Percentiles rank a stretch among this genome's conserved stretches.
Conservation (phyloP, 2,113 vertebrate species). For the Carassius auratus region DNA sequence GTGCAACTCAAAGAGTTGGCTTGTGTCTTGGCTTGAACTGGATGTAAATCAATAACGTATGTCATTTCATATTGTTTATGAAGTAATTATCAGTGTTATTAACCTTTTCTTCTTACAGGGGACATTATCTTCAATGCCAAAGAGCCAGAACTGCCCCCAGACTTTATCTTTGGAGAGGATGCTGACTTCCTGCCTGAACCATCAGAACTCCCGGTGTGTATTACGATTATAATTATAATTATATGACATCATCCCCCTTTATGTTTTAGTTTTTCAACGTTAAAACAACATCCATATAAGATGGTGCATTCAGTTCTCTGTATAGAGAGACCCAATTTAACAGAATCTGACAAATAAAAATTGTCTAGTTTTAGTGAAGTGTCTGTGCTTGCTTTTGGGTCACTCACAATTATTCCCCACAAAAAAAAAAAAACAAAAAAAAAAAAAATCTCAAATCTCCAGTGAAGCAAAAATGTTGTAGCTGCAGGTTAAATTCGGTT, state of each 20-base stretch:
- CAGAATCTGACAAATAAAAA: not conserved
- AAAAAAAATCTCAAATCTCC: not conserved
- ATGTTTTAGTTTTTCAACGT: not conserved
- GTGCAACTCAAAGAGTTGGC: not conserved
- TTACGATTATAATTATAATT: not conserved
- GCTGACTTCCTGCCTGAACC: conserved; percentile 95
- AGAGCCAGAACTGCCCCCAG: conserved; percentile 93
- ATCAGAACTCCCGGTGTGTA: conserved; percentile 90
- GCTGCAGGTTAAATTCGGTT: not conserved
- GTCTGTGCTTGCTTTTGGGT: conserved; percentile 2
- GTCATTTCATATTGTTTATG: not conserved
- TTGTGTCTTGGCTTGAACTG: not conserved
- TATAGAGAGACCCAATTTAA: not conserved
- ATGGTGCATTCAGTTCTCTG: not conserved
- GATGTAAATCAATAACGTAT: not conserved
- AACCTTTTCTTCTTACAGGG: conserved; percentile 76
- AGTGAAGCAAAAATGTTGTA: not conserved
- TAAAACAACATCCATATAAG: not conserved
- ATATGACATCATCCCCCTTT: not conserved
- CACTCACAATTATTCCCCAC: not conserved
- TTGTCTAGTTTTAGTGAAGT: conserved; percentile 2
- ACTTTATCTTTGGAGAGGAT: conserved; percentile 99
- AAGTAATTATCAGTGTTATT: not conserved
- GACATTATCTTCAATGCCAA: conserved; percentile 97
- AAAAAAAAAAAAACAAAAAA: no score